These are phyloP conservation scores for Acrocera orbiculus DNA, from an alignment of 2,888 invertebrate genomes.

Conservation along the genomic window DNA sequence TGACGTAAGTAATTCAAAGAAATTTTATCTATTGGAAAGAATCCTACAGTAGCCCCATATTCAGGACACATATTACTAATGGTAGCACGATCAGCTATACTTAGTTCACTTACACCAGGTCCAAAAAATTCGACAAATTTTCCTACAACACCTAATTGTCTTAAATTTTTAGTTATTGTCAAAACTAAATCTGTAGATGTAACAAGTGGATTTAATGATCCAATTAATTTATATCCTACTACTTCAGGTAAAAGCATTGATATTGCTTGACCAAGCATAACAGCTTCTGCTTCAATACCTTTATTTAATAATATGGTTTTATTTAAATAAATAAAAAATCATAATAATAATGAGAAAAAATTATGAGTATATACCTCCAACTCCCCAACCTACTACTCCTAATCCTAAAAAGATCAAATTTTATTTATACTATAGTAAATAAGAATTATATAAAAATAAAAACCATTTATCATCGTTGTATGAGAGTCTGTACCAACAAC, in stretches of 20 bases:
- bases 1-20: slow-evolving; percentile 72
- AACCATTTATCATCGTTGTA: slow-evolving; percentile 97
- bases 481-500: slow-evolving; percentile 97
- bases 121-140: slow-evolving; percentile 99
- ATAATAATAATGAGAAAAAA: background rate
- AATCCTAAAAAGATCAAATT: too few species aligned
- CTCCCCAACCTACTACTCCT: slow-evolving; percentile 94
- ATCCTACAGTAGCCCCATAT: slow-evolving; percentile 93
- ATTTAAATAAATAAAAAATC: background rate
- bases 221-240: slow-evolving; percentile 79
- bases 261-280: slow-evolving; percentile 95
- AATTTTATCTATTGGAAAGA: slow-evolving; percentile 75
- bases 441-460: too few species aligned
- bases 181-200: slow-evolving; percentile 96
- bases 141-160: slow-evolving; percentile 89
- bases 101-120: slow-evolving; percentile 73
- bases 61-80: slow-evolving; percentile 99
- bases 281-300: slow-evolving; percentile 97
- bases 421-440: too few species aligned
- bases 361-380: slow-evolving; percentile 42
- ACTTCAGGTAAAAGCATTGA: slow-evolving; percentile 93
- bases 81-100: slow-evolving; percentile 93
- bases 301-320: slow-evolving; percentile 6
- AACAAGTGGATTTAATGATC: slow-evolving; percentile 59
- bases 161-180: slow-evolving; percentile 88